Conservation (phyloP, 2,113 vertebrate species). For the Synodontis membranacea region DNA sequence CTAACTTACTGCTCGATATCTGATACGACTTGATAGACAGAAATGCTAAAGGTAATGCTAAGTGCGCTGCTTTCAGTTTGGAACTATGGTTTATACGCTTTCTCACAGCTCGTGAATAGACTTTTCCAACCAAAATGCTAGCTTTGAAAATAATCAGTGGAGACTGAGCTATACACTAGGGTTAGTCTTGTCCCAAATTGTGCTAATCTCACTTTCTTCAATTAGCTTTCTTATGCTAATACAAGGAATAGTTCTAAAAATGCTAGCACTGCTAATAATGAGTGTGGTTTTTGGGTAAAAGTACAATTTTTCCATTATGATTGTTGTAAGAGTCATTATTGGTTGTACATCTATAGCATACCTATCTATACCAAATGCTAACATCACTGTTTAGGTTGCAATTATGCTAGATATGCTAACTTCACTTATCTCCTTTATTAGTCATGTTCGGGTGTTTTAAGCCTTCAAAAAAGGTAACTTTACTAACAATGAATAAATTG, state of each 20-base stretch:
- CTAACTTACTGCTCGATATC: neutral
- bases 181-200: neutral
- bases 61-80: neutral
- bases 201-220: too few relatives aligned
- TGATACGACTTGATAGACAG: neutral
- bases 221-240: neutral
- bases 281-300: neutral
- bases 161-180: neutral
- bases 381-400: neutral
- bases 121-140: neutral
- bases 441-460: neutral
- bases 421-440: neutral
- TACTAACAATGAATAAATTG: neutral
- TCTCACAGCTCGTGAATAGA: neutral
- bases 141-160: neutral
- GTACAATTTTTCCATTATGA: neutral
- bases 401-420: neutral
- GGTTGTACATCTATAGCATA: too few relatives aligned
- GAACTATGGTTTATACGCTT: neutral
- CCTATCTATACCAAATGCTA: neutral
- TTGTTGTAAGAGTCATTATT: neutral
- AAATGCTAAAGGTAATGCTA: neutral
- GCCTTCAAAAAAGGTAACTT: neutral
- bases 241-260: neutral
- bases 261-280: neutral